phyloP scores from a whole-genome alignment of 2,888 invertebrate species.

The Sicus ferrugineus region DNA sequence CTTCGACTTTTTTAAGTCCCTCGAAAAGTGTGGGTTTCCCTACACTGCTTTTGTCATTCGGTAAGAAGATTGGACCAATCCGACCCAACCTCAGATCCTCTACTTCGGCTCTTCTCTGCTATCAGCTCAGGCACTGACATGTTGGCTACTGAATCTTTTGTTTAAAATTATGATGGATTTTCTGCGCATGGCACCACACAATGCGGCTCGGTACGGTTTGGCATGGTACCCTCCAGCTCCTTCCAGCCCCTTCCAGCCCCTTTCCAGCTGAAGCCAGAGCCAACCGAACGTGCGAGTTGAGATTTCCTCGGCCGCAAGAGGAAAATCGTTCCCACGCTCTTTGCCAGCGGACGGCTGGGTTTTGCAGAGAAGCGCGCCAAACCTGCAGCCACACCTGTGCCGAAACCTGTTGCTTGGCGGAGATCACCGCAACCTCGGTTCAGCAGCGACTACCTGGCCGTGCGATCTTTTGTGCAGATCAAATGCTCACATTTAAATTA shows the following conservation, averaged over 20 bases:
- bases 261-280: no score
- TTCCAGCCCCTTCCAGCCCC: neutral
- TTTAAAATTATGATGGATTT: conserved; percentile 26
- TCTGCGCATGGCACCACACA: conserved; percentile 19
- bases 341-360: neutral
- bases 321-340: conserved; percentile 24
- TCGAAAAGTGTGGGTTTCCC: neutral
- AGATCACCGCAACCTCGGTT: neutral
- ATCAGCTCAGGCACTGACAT: neutral
- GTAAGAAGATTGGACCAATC: conserved; percentile 7
- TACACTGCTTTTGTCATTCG: conserved; percentile 1
- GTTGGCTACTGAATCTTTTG: conserved; percentile 5
- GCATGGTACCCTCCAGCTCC: no score
- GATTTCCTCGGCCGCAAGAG: neutral
- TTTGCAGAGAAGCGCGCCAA: conserved; percentile 30
- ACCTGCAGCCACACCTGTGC: conserved; percentile 32
- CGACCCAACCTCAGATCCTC: neutral
- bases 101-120: neutral
- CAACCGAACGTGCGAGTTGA: neutral
- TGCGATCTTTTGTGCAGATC: conserved; percentile 2
- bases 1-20: neutral
- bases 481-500: neutral
- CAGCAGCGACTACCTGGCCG: conserved; percentile 10
- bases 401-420: neutral
- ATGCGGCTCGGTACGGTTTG: no score